phyloP scores from a whole-genome alignment of 2,113 vertebrate genomes.

The Myotis brandtii region DNA sequence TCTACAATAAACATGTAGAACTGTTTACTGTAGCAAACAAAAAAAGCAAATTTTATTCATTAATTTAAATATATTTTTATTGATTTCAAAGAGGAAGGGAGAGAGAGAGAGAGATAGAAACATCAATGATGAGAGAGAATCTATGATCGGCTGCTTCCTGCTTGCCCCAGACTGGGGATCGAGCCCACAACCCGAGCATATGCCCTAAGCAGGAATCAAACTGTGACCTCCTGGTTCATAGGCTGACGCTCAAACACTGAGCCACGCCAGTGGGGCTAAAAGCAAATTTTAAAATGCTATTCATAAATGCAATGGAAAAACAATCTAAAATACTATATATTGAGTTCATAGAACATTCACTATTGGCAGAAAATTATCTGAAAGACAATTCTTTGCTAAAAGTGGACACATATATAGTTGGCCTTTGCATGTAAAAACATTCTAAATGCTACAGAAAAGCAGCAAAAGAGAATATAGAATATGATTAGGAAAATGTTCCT shows the following conservation, averaged over 20 bases:
- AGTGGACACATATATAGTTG: background rate
- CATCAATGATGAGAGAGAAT: too few species aligned
- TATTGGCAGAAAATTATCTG: slow-evolving; percentile 6
- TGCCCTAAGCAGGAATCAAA: too few species aligned
- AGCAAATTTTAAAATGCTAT: slow-evolving; percentile 27
- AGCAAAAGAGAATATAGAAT: background rate
- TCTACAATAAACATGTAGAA: slow-evolving; percentile 44
- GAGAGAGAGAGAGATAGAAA: too few species aligned
- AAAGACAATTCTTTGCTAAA: slow-evolving; percentile 33
- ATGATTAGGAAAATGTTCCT: background rate
- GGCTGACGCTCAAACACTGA: too few species aligned
- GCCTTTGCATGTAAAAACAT: slow-evolving; percentile 25
- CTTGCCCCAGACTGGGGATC: too few species aligned
- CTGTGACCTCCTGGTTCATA: too few species aligned
- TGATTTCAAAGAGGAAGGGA: too few species aligned
- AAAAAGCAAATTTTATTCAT: slow-evolving; percentile 17
- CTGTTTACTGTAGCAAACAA: background rate
- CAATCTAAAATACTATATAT: background rate
- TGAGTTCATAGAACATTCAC: slow-evolving; percentile 23
- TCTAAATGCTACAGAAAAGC: slow-evolving; percentile 18
- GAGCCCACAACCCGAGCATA: too few species aligned
- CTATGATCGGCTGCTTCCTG: too few species aligned
- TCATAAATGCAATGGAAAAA: slow-evolving; percentile 37
- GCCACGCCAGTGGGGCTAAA: background rate
- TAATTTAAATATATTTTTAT: too few species aligned